Evolutionary conservation across 2,797 vertebrate species (phyloP), one percentile per base, ranked within the genome.

Genomic region (Tenualosa ilisha): DNA sequence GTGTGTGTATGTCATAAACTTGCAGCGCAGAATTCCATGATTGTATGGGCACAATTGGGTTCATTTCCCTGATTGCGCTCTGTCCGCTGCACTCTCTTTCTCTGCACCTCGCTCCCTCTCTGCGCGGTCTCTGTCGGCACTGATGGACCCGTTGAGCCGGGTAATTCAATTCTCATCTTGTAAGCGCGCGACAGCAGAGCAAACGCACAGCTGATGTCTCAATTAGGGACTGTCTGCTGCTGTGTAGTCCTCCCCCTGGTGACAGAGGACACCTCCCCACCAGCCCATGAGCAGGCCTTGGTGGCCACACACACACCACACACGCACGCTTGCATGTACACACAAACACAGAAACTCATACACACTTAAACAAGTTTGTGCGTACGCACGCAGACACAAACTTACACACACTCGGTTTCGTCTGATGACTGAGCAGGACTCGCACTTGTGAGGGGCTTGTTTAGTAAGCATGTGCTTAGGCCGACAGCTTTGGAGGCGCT

Each of bases 151-250:
- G 93, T 88, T 91, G 89, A 90, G 90, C 92, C 88, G 87, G 86
- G 90, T 93, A 93, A 95, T 95, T 95, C 90, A 91, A 94, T 92
- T 94, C 89, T 91, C 90, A 85, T 92, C 83, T 84, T 72, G 86
- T 63, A 85, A 53, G 59, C 50, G 89, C 50, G 79, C 89, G 86
- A 88, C 87, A 89, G 86, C 89, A 91, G 87, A 91, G 87, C 83
- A 90, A 92, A 91, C 89, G 87, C 86, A 89, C 89, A 87, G 93
- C 90, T 91, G 91, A 93, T 88, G 90, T 92, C 91, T 93, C 91
- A 92, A 93, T 94, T 93, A 94, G 90, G 86, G 89, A 15, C 91
- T 90, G 90, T 92, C 92, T 88, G 86, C 88, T 89, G 82, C 20
- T 20, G 54, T 56, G 50, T 86, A 88, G 81, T 81, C 59, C 20